Percentiles rank a stretch among this genome's conserved stretches.
These are phyloP conservation scores for Clarias fuscus DNA, from an alignment of 2,797 vertebrate genomes.

Conservation along the genomic window DNA sequence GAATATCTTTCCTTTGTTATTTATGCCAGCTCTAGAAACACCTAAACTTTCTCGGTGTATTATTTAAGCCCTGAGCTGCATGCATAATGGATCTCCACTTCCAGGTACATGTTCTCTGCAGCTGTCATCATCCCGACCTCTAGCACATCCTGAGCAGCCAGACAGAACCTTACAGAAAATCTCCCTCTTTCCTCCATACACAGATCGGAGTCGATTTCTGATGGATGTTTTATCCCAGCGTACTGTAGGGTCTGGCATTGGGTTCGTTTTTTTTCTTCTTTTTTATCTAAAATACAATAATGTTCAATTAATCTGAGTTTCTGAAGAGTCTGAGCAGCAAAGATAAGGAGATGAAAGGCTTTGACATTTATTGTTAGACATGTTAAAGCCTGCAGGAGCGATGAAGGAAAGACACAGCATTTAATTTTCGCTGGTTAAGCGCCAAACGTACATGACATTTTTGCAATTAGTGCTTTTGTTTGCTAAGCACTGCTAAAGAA, in stretches of 20 bases:
- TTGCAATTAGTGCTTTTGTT: conserved; percentile 39
- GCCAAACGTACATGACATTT: not conserved
- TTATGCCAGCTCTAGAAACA: not conserved
- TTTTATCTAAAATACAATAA: not conserved
- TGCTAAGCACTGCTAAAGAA: conserved; percentile 33
- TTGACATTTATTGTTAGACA: not conserved
- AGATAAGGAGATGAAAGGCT: not conserved
- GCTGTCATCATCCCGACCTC: not conserved
- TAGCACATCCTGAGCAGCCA: not conserved
- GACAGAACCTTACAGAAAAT: not conserved
- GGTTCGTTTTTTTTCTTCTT: not conserved
- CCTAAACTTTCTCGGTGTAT: not conserved
- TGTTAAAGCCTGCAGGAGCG: not conserved
- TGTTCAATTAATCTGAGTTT: not conserved
- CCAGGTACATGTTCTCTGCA: not conserved
- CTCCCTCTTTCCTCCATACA: not conserved
- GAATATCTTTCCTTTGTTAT: not conserved
- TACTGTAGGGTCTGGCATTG: not conserved
- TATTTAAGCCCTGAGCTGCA: not conserved
- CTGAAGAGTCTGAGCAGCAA: not conserved
- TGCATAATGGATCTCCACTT: not conserved
- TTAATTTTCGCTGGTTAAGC: not conserved
- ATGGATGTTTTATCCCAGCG: not conserved
- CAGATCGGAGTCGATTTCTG: not conserved
- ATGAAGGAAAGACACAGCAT: conserved; percentile 1